Evolutionary conservation across 2,113 vertebrate genomes (phyloP), one percentile per base, ranked within the genome.

Genomic region (Noctilio leporinus): DNA sequence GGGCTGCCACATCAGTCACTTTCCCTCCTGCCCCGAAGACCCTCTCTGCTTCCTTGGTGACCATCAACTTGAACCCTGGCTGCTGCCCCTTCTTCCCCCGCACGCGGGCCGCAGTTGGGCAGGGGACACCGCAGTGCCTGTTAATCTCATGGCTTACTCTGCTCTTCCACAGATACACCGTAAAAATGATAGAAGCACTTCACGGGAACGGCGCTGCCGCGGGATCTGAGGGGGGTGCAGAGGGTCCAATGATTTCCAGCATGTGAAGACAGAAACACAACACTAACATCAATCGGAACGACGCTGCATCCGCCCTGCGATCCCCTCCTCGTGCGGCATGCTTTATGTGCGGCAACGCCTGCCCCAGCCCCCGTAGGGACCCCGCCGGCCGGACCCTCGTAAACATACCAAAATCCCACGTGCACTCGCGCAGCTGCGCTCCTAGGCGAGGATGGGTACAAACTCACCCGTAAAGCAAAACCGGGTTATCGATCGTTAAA

Each of bases 161-260:
- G 97, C 97, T 96, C 97, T 97, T 97, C 97, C 98, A 97, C 93
- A 97, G 98, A 97, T 97, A 96, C 45, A 85, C 96, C 2, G 0
- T 98, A 98, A 98, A 98, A 98, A 98, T 98, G 98, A 98, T 98
- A 97, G 95, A 98, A 98, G 96, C 92, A 43, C 98, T 98, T 98
- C 98, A 98, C 98, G 97, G 49, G 24, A 96, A 95, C 93, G 0
- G 96, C 0, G 0, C 97, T 97, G 94, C 96, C 70, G 94, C 95
- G 85, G 95, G 96, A 97, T 93, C 38, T 43, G 86, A 73, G 65
- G 86, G 77, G 69, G 96, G 91, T 83, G 93, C 96, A 93, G 3
- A 55, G 93, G 96, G 95, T 84, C 96, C 5, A 98, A 97, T 98
- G 98, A 98, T 98, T 97, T 98, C 97, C 97, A 97, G 98, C 97